Base-by-base conservation (phyloP, 1,140 invertebrate species). In the Drosophila subobscura region DNA sequence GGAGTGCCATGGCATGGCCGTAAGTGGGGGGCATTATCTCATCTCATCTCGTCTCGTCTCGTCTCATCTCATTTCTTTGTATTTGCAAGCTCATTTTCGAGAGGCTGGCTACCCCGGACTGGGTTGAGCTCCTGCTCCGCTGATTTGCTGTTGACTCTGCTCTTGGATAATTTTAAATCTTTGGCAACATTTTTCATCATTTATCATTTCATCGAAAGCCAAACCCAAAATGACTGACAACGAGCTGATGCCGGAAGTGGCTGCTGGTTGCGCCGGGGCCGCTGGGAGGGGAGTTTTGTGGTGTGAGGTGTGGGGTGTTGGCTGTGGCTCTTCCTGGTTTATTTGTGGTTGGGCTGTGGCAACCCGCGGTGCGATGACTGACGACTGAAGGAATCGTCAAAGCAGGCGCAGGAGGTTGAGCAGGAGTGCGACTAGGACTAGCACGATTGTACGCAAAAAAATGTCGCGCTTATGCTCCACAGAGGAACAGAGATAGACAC, bases 141-240 rank as follows among this genome's bases (percentile, higher is more conserved):
- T 77, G 80, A 77, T 72, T 80, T 77, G 56, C 65, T 79, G 80
- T 84, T 84, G 79, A 84, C 79, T 84, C 66, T 84, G 79, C 81
- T 76, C 77, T 76, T 64, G 83, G 83, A 86, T 85, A 71, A 89
- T 85, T 85, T 89, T 89, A 79, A 85, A 89, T 89, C 77, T 89
- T 81, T 76, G 72, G 67, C 83, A 90, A 90, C 78, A 88, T 90
- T 85, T 89, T 89, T 86, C 89, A 90, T 90, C 89, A 90, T 90
- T 90, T 90, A 90, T 90, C 89, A 90, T 90, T 83, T 89, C 84
- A 90, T 90, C 89, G 89, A 61, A 75, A 88, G 77, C 70, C 78
- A 88, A 83, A 88, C 63, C 65, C 71, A 83, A 89, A 86, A 83
- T 90, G 89, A 90, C 89, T 90, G 89, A 90, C 89, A 90, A 84